Evolutionary conservation across 2,797 vertebrate genomes (phyloP).

Genomic region (Malacoraja senta): DNA sequence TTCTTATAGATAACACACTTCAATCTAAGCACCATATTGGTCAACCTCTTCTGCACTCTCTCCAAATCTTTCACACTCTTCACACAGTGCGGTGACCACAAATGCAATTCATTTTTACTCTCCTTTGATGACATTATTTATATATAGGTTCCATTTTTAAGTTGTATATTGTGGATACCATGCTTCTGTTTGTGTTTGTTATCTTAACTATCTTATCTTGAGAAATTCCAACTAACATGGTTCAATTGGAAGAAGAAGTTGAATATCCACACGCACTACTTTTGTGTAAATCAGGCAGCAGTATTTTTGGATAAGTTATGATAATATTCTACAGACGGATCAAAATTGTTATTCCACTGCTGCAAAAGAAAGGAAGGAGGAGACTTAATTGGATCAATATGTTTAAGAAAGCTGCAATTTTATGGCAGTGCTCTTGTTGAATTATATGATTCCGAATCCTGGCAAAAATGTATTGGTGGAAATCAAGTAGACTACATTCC

Average conservation of each 20-base stretch:
- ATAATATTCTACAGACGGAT: not conserved
- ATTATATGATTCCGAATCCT: not conserved
- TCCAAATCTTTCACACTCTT: too few species aligned
- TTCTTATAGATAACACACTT: too few species aligned
- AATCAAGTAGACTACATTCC: not conserved
- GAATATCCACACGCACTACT: not conserved
- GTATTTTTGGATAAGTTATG: not conserved
- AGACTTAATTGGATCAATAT: not conserved
- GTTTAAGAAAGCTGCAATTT: not conserved
- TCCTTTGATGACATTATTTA: not conserved
- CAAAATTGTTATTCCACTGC: conserved; percentile 3
- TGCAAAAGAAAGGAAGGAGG: not conserved
- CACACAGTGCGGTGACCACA: too few species aligned
- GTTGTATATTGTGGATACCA: not conserved
- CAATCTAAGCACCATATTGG: too few species aligned
- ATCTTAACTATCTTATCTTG: not conserved
- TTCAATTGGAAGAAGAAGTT: not conserved
- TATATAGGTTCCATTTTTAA: not conserved
- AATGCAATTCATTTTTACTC: not conserved
- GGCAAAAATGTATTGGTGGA: not conserved
- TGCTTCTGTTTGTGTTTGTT: not conserved
- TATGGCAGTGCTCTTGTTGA: not conserved
- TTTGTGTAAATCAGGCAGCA: not conserved
- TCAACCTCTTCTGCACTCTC: too few species aligned
- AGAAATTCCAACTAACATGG: not conserved